Evolutionary conservation across 2,113 vertebrate species (phyloP).

Genomic region (Crypturellus undulatus): DNA sequence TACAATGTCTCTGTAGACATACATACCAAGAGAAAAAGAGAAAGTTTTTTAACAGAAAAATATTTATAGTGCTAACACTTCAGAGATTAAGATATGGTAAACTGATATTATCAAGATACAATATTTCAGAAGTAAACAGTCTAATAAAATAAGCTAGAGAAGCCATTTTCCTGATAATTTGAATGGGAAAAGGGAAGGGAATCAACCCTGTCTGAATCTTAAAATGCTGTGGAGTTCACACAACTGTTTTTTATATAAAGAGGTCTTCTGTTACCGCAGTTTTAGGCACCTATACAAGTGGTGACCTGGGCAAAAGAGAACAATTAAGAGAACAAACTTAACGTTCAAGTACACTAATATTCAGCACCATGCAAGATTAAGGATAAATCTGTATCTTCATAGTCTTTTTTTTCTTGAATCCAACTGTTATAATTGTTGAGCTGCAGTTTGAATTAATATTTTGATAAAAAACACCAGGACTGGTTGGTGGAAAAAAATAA

Average conservation of each 20-base stretch:
- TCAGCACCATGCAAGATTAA: not conserved
- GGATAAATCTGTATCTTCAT: not conserved
- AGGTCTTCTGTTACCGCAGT: not conserved
- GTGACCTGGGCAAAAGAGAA: not conserved
- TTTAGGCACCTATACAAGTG: accelerated
- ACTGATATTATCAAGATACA: not conserved
- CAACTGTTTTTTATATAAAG: not conserved
- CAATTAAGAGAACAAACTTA: not conserved
- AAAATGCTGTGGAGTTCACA: not conserved
- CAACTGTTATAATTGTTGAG: not conserved
- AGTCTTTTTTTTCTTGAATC: not conserved
- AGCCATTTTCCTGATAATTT: not conserved
- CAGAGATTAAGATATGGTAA: not conserved
- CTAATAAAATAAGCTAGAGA: not conserved
- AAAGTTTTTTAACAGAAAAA: not conserved
- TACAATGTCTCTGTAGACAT: not conserved
- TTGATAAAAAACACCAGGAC: not conserved
- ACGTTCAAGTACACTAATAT: not conserved
- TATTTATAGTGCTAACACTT: not conserved
- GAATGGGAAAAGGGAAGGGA: too few species aligned
- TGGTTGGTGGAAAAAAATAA: accelerated
- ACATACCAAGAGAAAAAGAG: not conserved
- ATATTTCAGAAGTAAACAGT: not conserved
- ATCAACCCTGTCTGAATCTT: not conserved
- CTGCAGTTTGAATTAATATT: not conserved